These are phyloP conservation scores for Corynorhinus townsendii DNA, from an alignment of 2,113 vertebrate species.

Conservation along the genomic window DNA sequence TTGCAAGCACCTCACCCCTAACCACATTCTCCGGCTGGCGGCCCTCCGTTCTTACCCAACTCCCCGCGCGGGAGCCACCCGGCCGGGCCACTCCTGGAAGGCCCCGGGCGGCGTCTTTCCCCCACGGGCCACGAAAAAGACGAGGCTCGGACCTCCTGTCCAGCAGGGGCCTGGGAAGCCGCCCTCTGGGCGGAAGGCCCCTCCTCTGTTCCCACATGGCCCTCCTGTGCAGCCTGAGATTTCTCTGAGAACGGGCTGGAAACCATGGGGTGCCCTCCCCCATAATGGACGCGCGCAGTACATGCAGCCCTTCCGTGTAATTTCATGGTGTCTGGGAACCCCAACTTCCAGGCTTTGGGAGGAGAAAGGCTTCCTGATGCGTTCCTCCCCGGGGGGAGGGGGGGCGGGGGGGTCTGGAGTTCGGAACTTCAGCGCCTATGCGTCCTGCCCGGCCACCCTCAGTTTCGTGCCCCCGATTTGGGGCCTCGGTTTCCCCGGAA, in stretches of 20 bases:
- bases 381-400: neutral
- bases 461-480: neutral
- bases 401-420: neutral
- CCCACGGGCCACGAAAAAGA: neutral
- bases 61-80: neutral
- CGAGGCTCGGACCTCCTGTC: no score
- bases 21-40: neutral
- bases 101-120: neutral
- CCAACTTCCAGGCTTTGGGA: neutral
- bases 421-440: neutral
- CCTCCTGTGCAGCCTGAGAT: neutral
- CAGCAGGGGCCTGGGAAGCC: neutral
- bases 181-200: neutral
- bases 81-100: neutral
- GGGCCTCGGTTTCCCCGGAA: neutral
- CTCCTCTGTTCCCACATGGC: neutral
- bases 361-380: neutral
- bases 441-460: fast-evolving
- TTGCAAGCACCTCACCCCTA: neutral
- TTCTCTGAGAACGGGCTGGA: neutral
- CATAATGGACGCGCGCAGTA: neutral
- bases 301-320: neutral
- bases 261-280: neutral
- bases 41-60: neutral
- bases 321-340: neutral